Evolutionary conservation across 2,797 vertebrate species (phyloP).

Genomic region (Bovichtus variegatus): DNA sequence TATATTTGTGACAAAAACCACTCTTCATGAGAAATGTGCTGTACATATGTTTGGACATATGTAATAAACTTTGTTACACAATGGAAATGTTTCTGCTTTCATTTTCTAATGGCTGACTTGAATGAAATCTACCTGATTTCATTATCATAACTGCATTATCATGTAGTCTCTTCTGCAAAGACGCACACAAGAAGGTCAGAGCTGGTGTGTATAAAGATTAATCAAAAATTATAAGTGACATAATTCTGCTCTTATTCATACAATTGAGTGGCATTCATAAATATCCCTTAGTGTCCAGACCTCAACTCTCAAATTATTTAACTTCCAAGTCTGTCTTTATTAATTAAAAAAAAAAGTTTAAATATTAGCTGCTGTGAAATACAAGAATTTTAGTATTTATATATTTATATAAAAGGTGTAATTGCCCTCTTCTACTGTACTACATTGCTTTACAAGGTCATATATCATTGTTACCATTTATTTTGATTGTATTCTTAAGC

Average conservation of each 20-base stretch:
- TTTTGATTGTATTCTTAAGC: too few species aligned
- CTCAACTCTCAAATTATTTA: background rate
- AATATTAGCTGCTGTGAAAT: background rate
- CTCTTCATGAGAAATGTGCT: slow-evolving; percentile 94
- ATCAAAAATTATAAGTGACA: fast-evolving
- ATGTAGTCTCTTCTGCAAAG: background rate
- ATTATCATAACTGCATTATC: background rate
- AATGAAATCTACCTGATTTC: background rate
- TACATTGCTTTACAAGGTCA: too few species aligned
- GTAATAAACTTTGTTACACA: slow-evolving; percentile 99
- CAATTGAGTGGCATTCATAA: background rate
- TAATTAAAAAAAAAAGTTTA: background rate
- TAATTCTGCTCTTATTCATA: background rate
- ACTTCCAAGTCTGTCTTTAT: background rate
- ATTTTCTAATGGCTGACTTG: background rate
- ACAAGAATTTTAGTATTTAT: too few species aligned
- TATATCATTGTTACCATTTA: too few species aligned
- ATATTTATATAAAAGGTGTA: too few species aligned
- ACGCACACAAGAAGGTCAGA: background rate
- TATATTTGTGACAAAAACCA: slow-evolving; percentile 99
- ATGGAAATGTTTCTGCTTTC: slow-evolving; percentile 59
- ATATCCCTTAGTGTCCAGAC: background rate
- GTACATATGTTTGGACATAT: slow-evolving; percentile 99
- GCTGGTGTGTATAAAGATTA: background rate
- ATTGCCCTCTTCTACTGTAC: too few species aligned